Base-by-base conservation (phyloP, 2,888 invertebrate species). In the Standfussiana lucernea region DNA sequence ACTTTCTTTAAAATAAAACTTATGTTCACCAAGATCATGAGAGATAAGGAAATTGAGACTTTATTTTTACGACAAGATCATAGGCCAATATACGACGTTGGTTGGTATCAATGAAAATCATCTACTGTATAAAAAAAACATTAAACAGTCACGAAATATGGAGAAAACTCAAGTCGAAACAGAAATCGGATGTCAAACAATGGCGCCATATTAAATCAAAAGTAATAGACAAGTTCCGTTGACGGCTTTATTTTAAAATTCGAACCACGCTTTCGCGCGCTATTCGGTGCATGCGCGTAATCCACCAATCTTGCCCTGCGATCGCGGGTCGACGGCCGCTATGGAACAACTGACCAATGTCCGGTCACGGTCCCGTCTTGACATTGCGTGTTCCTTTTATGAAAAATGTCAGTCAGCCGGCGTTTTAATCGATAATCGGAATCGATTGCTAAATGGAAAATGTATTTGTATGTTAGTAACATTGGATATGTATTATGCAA, bases 341-440 rank as follows among this genome's bases (percentile, higher is more conserved):
- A 74, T 86, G 77, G 82, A 75, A 83, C 87, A 85, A 88, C 90
- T 91, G 91, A 91, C 93, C 93, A 91, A 92, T 93, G 93, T 91
- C 92, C 94, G 94, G 94, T 94, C 95, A 94, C 91, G 95, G 94
- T 92, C 92, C 88, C 86, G 87, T 89, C 91, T 92, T 93, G 93
- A 94, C 94, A 94, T 93, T 94, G 93, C 90, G 79, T 85, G 89
- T 91, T 91, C 91, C 89, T 90, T 91, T 90, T 92, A 85, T 87
- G 87, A 90, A 89, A 89, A 89, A 89, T 90, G 80, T 72, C 67
- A 82, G 64, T 81, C 83, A 84, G 82, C 65, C 76, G 75, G 77
- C 82, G 78, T 87, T 88, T 84, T 78, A 79, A 80, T 84, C 81
- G 67, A 80, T 86, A 32, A 75, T 85, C 72, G 66, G 72, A 82